These are phyloP conservation scores for Pherbina coryleti DNA, from an alignment of 2,888 invertebrate species.

Conservation along the genomic window DNA sequence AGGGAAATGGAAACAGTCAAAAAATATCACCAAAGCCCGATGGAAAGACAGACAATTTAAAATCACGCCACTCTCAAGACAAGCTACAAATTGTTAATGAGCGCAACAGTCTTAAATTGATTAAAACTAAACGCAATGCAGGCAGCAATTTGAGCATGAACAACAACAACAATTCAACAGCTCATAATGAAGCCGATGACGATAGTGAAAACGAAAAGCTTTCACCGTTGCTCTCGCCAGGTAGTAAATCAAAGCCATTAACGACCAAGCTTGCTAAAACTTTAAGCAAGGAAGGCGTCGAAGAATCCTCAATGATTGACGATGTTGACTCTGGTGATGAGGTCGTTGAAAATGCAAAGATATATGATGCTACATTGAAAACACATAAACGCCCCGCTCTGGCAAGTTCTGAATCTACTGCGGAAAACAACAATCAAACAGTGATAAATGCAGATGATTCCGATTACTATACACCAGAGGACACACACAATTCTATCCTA, in stretches of 20 bases:
- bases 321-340: conserved; percentile 42
- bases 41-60: conserved; percentile 31
- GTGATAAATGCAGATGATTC: conserved; percentile 75
- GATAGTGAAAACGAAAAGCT: conserved; percentile 87
- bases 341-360: conserved; percentile 40
- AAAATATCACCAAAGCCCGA: conserved; percentile 37
- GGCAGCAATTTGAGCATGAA: conserved; percentile 40
- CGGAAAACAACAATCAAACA: conserved; percentile 32
- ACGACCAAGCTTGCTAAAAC: conserved; percentile 51
- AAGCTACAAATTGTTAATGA: conserved; percentile 76
- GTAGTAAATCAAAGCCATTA: conserved; percentile 53
- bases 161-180: conserved; percentile 46
- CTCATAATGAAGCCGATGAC: conserved; percentile 69
- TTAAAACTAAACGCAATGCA: conserved; percentile 52
- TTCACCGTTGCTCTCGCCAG: conserved; percentile 77
- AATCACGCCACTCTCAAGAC: conserved; percentile 61
- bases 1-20: conserved; percentile 32
- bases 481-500: conserved; percentile 78
- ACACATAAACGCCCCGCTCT: conserved; percentile 50
- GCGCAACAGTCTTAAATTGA: conserved; percentile 66
- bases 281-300: conserved; percentile 38
- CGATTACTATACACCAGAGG: conserved; percentile 84
- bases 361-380: conserved; percentile 45
- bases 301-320: conserved; percentile 30
- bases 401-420: conserved; percentile 38